phyloP scores from a whole-genome alignment of 2,113 vertebrate genomes.

The Leptodactylus fuscus region DNA sequence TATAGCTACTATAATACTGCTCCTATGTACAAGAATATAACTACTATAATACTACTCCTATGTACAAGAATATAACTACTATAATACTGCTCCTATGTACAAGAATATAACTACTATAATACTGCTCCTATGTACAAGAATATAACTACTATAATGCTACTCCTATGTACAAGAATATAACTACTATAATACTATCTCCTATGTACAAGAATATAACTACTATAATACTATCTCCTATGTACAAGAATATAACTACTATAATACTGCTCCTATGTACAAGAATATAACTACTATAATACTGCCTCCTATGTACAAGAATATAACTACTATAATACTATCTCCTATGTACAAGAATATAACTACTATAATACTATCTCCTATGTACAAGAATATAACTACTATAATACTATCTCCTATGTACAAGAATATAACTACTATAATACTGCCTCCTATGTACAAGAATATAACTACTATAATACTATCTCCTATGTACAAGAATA shows the following conservation, averaged over 20 bases:
- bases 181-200: not conserved
- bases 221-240: not conserved
- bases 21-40: no score
- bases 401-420: not conserved
- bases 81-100: not conserved
- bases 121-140: not conserved
- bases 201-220: not conserved
- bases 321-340: not conserved
- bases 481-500: not conserved
- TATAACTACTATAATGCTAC: constrained; percentile 8
- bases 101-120: not conserved
- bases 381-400: constrained; percentile 2
- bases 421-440: not conserved
- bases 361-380: not conserved
- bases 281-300: constrained; percentile 2
- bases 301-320: not conserved
- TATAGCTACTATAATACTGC: no score
- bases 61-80: no score
- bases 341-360: not conserved
- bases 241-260: constrained; percentile 4
- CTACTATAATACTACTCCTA: no score
- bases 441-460: not conserved
- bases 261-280: not conserved
- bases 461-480: not conserved
- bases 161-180: not conserved